A percentile compares a stretch with the other conserved stretches of the same genome.
Conservation (phyloP, 2,797 vertebrate species). For the Masticophis lateralis region DNA sequence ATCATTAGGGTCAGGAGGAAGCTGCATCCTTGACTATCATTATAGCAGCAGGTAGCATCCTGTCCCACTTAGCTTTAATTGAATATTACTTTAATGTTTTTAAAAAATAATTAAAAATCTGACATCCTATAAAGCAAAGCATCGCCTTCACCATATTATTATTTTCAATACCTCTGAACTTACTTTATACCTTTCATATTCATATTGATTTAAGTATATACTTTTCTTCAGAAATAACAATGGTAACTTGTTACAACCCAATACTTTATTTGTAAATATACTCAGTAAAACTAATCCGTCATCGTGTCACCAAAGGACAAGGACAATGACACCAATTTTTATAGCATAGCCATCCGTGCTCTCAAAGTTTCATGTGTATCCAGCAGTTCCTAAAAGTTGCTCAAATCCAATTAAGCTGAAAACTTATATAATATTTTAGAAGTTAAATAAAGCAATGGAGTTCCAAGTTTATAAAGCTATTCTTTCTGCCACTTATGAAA, state of each 20-base stretch:
- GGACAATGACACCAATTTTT: not conserved
- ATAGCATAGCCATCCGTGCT: not conserved
- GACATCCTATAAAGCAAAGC: too few relatives aligned
- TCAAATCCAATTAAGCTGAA: not conserved
- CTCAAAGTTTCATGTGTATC: not conserved
- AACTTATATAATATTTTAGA: not conserved
- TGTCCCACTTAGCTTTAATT: too few relatives aligned
- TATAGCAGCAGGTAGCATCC: too few relatives aligned
- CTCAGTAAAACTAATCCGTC: not conserved
- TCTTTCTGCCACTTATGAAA: not conserved
- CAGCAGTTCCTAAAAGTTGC: not conserved
- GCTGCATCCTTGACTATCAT: not conserved
- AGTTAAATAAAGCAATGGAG: not conserved
- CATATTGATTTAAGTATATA: not conserved
- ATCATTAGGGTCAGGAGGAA: not conserved
- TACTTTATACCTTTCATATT: not conserved
- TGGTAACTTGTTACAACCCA: not conserved
- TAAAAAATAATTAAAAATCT: too few relatives aligned
- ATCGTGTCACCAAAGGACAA: not conserved
- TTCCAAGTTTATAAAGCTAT: not conserved
- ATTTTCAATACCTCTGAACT: not conserved
- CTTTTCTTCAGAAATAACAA: not conserved
- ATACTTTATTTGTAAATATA: not conserved
- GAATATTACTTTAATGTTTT: too few relatives aligned
- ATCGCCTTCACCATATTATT: not conserved